Base-by-base conservation (phyloP, 2,888 invertebrate species). In the Ectobius pallidus region DNA sequence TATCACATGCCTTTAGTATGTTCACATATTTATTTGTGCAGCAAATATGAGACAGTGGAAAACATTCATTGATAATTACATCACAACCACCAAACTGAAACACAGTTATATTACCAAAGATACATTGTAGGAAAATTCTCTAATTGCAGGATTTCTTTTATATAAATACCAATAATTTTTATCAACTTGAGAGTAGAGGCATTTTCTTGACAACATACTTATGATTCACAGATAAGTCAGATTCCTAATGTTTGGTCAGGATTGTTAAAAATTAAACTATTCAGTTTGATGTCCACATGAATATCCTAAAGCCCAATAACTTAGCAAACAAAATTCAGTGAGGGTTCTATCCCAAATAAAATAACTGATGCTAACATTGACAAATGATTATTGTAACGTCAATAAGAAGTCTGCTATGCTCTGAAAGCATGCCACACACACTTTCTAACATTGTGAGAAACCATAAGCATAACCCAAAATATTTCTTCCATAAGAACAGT, bases 21-120 rank as follows among this genome's bases (percentile, higher is more conserved):
- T n/a, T n/a, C n/a, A n/a, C 32, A 58, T 39, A 30, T 42, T 63
- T 63, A 63, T 63, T 63, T 63, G 63, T 63, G 63, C 63, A 63
- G 20, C 42, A 63, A 39, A 63, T 63, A 63, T 44, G 16, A 63
- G 63, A 42, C 63, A 63, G 63, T 63, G 63, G 42, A 63, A 63
- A 63, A 63, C 63, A 63, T 44, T 42, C 22, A 63, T 18, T 63
- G 34, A 58, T 58, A 58, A 58, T 30, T 58, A 58, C 30, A 30
- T 58, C 30, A 58, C 58, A 58, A 58, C 58, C 58, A 58, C 30
- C 58, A 58, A 58, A 58, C n/a, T 58, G 58, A 58, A 58, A 30
- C 58, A 58, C 30, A 58, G 14, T 30, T 30, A 16, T 30, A 58
- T 32, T 58, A 3, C 30, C 58, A 58, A 58, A 58, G 2, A 55